Evolutionary conservation across 2,888 invertebrate genomes (phyloP).

Genomic region (Synergus japonicus): DNA sequence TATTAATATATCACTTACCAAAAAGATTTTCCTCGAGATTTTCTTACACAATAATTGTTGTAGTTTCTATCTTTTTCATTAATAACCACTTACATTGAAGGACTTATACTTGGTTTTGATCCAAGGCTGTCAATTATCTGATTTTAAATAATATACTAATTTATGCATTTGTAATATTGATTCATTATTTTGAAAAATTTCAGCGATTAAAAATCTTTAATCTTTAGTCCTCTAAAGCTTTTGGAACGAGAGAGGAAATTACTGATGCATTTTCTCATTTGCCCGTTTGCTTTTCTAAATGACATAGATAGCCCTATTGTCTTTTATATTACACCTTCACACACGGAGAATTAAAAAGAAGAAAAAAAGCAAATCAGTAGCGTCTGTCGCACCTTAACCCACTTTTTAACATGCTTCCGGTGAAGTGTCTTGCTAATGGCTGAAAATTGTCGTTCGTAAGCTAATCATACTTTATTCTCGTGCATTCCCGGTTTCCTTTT

Average conservation of each 20-base stretch:
- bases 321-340: background rate
- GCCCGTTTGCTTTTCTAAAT: background rate
- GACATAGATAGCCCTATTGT: background rate
- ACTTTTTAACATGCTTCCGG: conserved; percentile 43
- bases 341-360: background rate
- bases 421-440: conserved; percentile 7
- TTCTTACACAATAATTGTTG: background rate
- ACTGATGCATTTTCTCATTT: background rate
- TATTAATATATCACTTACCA: background rate
- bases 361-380: conserved; percentile 5
- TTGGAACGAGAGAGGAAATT: no score
- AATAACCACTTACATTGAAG: background rate
- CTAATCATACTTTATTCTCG: conserved; percentile 6
- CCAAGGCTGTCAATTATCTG: background rate
- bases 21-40: background rate
- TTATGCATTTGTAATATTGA: background rate
- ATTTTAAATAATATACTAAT: background rate
- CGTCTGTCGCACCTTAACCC: conserved; percentile 42
- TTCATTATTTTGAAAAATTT: background rate
- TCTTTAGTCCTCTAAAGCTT: no score
- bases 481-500: conserved; percentile 10
- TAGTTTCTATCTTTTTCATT: background rate
- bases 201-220: background rate
- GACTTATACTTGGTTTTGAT: background rate
- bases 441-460: conserved; percentile 13